Conservation (phyloP, 35 echinoderm and acorn worm genomes). For the Lytechinus pictus region DNA sequence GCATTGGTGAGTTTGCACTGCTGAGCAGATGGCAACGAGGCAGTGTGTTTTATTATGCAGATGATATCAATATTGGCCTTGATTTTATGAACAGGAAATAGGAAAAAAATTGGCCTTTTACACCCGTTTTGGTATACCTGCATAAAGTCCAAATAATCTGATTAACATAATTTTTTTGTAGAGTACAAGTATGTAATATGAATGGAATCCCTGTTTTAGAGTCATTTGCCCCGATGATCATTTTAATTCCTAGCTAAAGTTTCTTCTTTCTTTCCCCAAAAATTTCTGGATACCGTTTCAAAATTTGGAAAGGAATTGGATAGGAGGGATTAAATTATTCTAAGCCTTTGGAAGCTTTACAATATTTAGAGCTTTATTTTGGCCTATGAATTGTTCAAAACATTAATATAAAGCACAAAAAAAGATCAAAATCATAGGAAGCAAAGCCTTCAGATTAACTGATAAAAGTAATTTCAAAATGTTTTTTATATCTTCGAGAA, state of each 20-base stretch:
- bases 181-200: background rate
- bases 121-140: background rate
- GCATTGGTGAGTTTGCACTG: background rate
- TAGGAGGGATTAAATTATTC: background rate
- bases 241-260: background rate
- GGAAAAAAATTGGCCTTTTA: background rate
- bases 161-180: background rate
- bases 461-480: background rate
- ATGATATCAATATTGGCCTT: background rate
- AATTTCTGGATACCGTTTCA: background rate
- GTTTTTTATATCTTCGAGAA: background rate
- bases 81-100: background rate
- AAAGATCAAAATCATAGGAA: background rate
- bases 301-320: background rate
- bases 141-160: background rate
- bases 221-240: background rate
- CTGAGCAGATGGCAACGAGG: background rate
- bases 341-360: background rate
- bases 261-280: background rate
- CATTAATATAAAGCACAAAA: background rate
- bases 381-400: background rate
- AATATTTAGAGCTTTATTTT: background rate
- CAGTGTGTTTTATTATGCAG: background rate
- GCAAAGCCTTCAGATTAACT: background rate
- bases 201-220: background rate